Evolutionary conservation across 2,113 vertebrate species (phyloP).

Genomic region (Spea bombifrons): DNA sequence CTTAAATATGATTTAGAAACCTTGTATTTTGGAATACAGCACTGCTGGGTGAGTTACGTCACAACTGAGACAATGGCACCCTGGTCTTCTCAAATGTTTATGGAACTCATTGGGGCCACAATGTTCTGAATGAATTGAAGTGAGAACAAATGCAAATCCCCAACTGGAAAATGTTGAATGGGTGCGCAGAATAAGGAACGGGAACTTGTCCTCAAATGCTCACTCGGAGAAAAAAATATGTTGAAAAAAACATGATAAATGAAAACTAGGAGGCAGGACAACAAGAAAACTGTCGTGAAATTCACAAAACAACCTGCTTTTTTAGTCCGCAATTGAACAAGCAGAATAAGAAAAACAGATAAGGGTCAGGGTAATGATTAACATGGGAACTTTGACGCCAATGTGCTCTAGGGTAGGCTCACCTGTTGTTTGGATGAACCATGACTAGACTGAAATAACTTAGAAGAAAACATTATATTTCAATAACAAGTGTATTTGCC

Average conservation of each 20-base stretch:
- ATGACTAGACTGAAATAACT: conserved; percentile 34
- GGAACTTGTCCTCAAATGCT: not conserved
- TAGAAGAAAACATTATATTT: conserved; percentile 21
- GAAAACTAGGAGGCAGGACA: not conserved
- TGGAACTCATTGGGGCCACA: no score
- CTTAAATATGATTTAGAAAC: no score
- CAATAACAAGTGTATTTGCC: conserved; percentile 27
- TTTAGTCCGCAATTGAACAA: not conserved
- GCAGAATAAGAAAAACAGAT: conserved; percentile 50
- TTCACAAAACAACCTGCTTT: conserved; percentile 31
- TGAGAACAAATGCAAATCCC: no score
- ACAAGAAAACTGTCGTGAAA: conserved; percentile 16
- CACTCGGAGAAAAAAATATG: not conserved
- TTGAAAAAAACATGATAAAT: not conserved
- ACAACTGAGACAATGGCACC: no score
- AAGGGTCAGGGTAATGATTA: conserved; percentile 60
- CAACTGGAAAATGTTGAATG: no score
- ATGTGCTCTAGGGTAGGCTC: conserved; percentile 53
- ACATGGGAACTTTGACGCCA: conserved; percentile 48
- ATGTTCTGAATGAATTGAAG: no score
- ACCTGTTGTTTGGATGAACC: conserved; percentile 60
- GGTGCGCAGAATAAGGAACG: no score
- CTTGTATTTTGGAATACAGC: no score
- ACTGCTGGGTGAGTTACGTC: no score
- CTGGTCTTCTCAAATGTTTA: no score